Evolutionary conservation across 2,888 invertebrate genomes (phyloP), one percentile per base, ranked within the genome.

Genomic region (Hyles lineata): DNA sequence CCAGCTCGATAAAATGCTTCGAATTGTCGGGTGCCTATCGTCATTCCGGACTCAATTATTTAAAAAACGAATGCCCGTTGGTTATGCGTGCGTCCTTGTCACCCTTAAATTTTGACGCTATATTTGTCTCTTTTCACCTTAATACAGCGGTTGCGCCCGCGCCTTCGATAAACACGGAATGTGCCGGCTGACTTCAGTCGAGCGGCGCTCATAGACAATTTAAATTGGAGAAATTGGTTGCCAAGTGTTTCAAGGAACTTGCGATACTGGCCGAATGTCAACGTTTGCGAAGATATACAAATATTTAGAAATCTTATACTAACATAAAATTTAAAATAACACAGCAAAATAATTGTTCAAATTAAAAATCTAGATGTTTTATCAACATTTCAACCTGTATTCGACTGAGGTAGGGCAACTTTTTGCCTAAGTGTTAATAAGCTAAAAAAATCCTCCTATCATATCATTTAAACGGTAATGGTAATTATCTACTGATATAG

Each of bases 171-270:
- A 92, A 88, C 85, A 82, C 83, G 92, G 93, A 94, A 94, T 94
- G 93, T 83, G 92, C 90, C 94, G 94, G 93, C 92, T 90, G 89
- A 92, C 92, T 93, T 93, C 93, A 94, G 91, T 90, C 90, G 89
- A 85, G 86, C 90, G 91, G 91, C 86, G 86, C 88, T 93, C 93
- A 93, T 94, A 94, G 94, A 93, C 90, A 90, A 92, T 93, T 93
- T 93, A 93, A 93, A 93, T 92, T 92, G 89, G 90, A 92, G 92
- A 92, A 92, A 94, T 94, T 93, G 91, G 91, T 91, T 90, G 89
- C 83, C 81, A 80, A 84, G 89, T 87, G 86, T 87, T 88, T 88
- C 82, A 83, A 86, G 80, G 83, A 88, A 89, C 87, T 87, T 83
- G 86, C 88, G 86, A 84, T 88, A 91, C 90, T 86, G 86, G 87